These are phyloP conservation scores for Platalea minor DNA, from an alignment of 2,797 vertebrate genomes.

Conservation along the genomic window DNA sequence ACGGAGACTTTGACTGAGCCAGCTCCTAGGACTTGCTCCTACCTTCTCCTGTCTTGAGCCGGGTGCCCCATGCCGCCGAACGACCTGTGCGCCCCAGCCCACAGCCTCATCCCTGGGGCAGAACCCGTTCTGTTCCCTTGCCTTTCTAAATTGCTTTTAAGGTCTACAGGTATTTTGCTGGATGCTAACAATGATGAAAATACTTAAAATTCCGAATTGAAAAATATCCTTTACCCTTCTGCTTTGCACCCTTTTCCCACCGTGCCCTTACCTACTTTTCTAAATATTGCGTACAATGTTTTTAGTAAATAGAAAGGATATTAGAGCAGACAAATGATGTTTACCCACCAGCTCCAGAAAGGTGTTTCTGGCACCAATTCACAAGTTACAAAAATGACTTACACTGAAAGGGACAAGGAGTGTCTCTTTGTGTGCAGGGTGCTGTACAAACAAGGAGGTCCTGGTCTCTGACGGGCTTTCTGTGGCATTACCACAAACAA, in stretches of 20 bases:
- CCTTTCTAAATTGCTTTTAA: not conserved
- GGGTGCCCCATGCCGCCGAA: not conserved
- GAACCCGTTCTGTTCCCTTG: not conserved
- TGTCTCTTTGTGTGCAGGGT: constrained; percentile 58
- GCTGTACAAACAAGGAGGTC: constrained; percentile 61
- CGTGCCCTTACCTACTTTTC: constrained; percentile 5
- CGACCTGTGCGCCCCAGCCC: not conserved
- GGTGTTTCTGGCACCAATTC: constrained; percentile 58
- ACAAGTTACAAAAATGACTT: constrained; percentile 43
- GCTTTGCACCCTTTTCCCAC: not conserved
- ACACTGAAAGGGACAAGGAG: constrained; percentile 53
- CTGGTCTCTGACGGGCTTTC: constrained; percentile 38
- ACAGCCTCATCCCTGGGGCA: not conserved
- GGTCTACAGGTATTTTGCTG: not conserved
- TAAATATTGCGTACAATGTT: constrained; percentile 30
- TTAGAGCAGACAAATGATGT: constrained; percentile 37
- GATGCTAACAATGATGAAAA: not conserved
- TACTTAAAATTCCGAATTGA: not conserved
- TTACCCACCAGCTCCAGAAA: constrained; percentile 47
- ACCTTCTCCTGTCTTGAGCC: not conserved
- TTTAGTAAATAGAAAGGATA: constrained; percentile 20
- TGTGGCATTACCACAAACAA: constrained; percentile 57
- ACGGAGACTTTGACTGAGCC: not conserved
- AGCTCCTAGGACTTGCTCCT: not conserved
- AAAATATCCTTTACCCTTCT: not conserved